A percentile compares a stretch with the other conserved stretches of the same genome.
These are phyloP conservation scores for Eidolon dupreanum DNA, from an alignment of 2,797 vertebrate genomes.

Conservation along the genomic window DNA sequence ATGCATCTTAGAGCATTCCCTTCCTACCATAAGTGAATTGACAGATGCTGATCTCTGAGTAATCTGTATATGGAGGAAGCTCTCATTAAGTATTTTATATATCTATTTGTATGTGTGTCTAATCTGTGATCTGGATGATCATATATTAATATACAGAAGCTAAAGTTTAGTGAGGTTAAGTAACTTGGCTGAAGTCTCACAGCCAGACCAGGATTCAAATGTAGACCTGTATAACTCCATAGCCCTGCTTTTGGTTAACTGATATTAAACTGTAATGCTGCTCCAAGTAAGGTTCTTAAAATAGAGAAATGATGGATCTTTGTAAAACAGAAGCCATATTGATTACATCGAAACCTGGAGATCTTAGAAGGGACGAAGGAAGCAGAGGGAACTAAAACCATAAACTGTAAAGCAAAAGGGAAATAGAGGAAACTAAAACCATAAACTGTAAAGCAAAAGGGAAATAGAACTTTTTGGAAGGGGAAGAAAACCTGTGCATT, in stretches of 20 bases:
- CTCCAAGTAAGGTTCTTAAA: not conserved
- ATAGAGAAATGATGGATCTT: not conserved
- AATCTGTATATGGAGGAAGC: not conserved
- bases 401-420: not conserved
- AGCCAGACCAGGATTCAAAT: not conserved
- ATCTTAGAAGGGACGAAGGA: not conserved
- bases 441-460: not conserved
- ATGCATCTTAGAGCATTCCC: not conserved
- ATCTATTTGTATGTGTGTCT: not conserved
- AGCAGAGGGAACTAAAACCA: not conserved
- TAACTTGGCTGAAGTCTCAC: not conserved
- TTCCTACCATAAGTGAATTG: not conserved
- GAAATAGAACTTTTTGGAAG: not conserved
- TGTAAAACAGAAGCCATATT: not conserved
- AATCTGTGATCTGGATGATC: not conserved
- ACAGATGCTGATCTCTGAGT: not conserved
- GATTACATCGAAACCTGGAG: not conserved
- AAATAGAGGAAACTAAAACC: not conserved
- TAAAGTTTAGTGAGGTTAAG: not conserved
- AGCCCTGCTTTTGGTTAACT: not conserved
- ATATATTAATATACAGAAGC: not conserved
- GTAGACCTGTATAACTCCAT: not conserved
- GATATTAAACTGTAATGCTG: not conserved
- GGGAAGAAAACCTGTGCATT: not conserved
- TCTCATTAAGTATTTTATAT: not conserved